These are phyloP conservation scores for Cherax quadricarinatus DNA, from an alignment of 1,140 invertebrate species.

Conservation along the genomic window DNA sequence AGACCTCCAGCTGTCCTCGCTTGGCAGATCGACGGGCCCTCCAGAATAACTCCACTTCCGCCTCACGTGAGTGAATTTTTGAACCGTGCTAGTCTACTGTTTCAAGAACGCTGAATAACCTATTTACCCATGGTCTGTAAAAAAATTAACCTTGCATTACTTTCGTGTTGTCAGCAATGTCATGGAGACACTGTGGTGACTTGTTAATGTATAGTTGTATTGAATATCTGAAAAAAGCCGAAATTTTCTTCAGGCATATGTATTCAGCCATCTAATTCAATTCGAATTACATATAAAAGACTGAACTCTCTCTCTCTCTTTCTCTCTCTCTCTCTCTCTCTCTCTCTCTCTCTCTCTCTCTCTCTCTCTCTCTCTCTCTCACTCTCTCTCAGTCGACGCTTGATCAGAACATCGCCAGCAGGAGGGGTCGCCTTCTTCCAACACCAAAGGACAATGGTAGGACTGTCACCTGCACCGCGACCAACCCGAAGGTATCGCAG, in stretches of 20 bases:
- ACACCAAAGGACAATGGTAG: slow-evolving; percentile 58
- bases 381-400: slow-evolving; percentile 20
- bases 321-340: slow-evolving; percentile 18
- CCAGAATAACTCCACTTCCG: not conserved
- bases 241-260: no score
- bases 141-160: no score
- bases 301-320: not conserved
- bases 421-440: slow-evolving; percentile 39
- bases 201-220: no score
- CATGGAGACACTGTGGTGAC: no score
- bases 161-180: no score
- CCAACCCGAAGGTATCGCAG: slow-evolving; percentile 45
- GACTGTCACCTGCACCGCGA: slow-evolving; percentile 48
- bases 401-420: slow-evolving; percentile 44
- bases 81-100: not conserved
- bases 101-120: no score
- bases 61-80: slow-evolving; percentile 5
- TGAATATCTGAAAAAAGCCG: no score
- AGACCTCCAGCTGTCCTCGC: slow-evolving; percentile 21
- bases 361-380: slow-evolving; percentile 19
- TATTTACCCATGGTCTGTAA: no score
- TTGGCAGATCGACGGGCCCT: slow-evolving; percentile 11
- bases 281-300: no score
- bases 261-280: no score
- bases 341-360: slow-evolving; percentile 43